A percentile compares a stretch with the other conserved stretches of the same genome.
These are phyloP conservation scores for Agrotis exclamationis DNA, from an alignment of 2,888 invertebrate genomes.

Conservation along the genomic window DNA sequence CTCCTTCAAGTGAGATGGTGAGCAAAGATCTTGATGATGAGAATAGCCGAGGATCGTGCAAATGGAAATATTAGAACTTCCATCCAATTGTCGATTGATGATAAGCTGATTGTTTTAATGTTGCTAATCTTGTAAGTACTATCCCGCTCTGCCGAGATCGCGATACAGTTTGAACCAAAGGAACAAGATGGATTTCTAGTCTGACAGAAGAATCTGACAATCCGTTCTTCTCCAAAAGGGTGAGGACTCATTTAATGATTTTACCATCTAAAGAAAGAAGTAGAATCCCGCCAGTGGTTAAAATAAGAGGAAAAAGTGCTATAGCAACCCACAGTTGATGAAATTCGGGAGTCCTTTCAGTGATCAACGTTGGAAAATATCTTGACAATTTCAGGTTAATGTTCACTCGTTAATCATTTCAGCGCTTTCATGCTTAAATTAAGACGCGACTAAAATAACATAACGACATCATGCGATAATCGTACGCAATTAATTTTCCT, in stretches of 20 bases:
- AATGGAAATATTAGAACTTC: not conserved
- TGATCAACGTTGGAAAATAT: constrained; percentile 1
- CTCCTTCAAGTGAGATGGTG: not conserved
- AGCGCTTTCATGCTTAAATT: constrained; percentile 31
- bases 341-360: not conserved
- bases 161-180: no score
- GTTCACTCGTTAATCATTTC: constrained; percentile 28
- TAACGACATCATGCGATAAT: constrained; percentile 49
- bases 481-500: constrained; percentile 36
- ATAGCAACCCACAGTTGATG: not conserved
- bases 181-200: no score
- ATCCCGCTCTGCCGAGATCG: no score
- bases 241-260: no score
- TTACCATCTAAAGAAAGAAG: not conserved
- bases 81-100: not conserved
- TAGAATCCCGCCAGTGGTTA: not conserved
- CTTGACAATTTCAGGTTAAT: constrained; percentile 22
- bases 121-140: not conserved
- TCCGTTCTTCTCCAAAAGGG: no score
- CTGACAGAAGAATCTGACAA: no score
- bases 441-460: constrained; percentile 38
- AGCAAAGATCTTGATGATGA: not conserved
- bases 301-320: not conserved
- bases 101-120: not conserved
- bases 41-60: not conserved